Conservation (phyloP, 2,797 vertebrate genomes). For the Lagocephalus sceleratus region DNA sequence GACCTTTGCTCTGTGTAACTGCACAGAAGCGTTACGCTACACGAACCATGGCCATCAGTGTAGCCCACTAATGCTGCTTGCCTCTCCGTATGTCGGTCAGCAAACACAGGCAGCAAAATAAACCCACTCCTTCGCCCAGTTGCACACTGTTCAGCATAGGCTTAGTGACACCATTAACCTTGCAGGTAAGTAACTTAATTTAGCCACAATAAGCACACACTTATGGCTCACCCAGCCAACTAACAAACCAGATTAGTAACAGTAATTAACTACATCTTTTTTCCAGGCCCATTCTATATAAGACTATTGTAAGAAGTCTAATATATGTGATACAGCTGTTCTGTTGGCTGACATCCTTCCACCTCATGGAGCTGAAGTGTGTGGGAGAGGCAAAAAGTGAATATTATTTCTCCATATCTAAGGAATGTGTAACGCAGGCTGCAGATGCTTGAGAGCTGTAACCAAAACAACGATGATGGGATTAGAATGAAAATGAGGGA, state of each 20-base stretch:
- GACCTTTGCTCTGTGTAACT: no score
- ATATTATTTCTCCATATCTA: slow-evolving; percentile 40
- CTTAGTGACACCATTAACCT: no score
- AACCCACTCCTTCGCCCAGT: no score
- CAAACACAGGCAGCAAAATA: no score
- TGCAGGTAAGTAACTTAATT: no score
- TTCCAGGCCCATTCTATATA: slow-evolving; percentile 46
- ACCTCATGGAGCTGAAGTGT: slow-evolving; percentile 40
- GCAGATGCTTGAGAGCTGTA: slow-evolving; percentile 36
- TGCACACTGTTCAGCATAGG: no score
- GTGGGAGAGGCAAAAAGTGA: slow-evolving; percentile 53
- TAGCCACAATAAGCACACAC: no score
- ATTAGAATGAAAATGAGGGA: slow-evolving; percentile 45
- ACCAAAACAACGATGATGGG: slow-evolving; percentile 43
- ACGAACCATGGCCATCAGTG: no score
- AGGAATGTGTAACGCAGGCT: slow-evolving; percentile 51
- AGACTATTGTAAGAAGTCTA: slow-evolving; percentile 51
- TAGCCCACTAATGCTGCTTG: no score
- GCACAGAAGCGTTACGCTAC: no score
- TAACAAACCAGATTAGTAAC: slow-evolving; percentile 16
- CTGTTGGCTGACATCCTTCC: slow-evolving; percentile 28
- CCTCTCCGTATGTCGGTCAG: no score
- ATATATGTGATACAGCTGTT: slow-evolving; percentile 56
- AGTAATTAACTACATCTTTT: slow-evolving; percentile 35
- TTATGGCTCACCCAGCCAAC: neutral